Base-by-base conservation (phyloP, 2,797 vertebrate genomes). In the Toxotes lorentzi region DNA sequence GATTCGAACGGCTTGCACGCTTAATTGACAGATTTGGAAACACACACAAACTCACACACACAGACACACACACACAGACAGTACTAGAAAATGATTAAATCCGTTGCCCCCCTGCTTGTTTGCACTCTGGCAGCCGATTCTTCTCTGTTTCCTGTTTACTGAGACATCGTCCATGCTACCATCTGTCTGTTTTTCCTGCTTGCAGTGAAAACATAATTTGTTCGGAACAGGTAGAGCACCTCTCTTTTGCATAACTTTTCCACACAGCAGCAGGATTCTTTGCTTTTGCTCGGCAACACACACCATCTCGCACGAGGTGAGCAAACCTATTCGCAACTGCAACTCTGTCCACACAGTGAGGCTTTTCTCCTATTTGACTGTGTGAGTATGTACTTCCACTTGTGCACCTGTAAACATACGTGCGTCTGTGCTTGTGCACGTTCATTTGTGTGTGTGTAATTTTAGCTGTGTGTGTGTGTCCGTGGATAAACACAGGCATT, bases 31-130 rank as follows among this genome's bases (percentile, higher is more conserved):
- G 86, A 78, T 79, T 72, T 3, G 4, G 54, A 71, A 71, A 34
- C 24, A 21, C 68, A 77, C 78, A 61, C 34, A 64, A 0, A 24
- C 53, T 32, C 40, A 51, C 24, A 40, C 32, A 66, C 50, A 32
- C 41, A 56, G 23, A 51, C 19, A 53, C 30, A 64, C 38, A 60
- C 45, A 51, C 32, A 40, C 23, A 14, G 16, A 67, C 19, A 63
- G 58, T 45, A 17, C 61, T 69, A 60, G 30, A 79, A 85, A 86
- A 72, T 78, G 45, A 89, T 84, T 71, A 68, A 76, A 81, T 78
- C 80, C 38, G 3, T 78, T 70, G 71, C 78, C 79, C 85, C 89
- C 80, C 83, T 89, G 86, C 79, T 82, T 88, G 77, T 88, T 90
- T 87, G 73, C 66, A 84, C 84, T 78, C 60, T 50, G 77, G 45